phyloP scores from a whole-genome alignment of 2,797 vertebrate genomes.

The Hoplostethus mediterraneus region DNA sequence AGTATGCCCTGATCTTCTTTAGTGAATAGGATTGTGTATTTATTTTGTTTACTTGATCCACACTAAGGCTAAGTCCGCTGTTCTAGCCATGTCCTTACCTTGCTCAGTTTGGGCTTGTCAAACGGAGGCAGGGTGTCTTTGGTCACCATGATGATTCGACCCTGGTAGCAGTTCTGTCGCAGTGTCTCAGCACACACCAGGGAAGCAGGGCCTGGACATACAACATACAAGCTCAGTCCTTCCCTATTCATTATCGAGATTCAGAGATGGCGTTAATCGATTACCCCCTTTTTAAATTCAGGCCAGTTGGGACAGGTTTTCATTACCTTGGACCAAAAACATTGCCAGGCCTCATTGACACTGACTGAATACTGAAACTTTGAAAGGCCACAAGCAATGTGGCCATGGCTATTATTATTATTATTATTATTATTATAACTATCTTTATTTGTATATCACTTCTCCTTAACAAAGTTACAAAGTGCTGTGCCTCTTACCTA shows the following conservation, averaged over 20 bases:
- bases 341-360: background rate
- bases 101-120: conserved; percentile 91
- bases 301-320: background rate
- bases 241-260: background rate
- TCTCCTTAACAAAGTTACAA: too few relatives aligned
- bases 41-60: background rate
- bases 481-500: background rate
- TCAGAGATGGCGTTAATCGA: background rate
- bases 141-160: conserved; percentile 88
- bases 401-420: too few relatives aligned
- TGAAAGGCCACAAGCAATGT: too few relatives aligned
- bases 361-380: background rate
- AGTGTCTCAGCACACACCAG: conserved; percentile 91
- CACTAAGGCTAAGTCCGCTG: background rate
- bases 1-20: background rate
- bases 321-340: background rate
- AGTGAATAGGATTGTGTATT: background rate
- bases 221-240: background rate
- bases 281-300: background rate
- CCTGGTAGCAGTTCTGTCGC: conserved; percentile 88
- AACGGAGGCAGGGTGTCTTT: conserved; percentile 86
- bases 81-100: conserved; percentile 76
- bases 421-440: too few relatives aligned
- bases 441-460: too few relatives aligned
- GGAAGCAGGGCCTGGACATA: conserved; percentile 86